Evolutionary conservation across 2,888 invertebrate genomes (phyloP), one percentile per base, ranked within the genome.

Genomic region (Eilema griseolum): DNA sequence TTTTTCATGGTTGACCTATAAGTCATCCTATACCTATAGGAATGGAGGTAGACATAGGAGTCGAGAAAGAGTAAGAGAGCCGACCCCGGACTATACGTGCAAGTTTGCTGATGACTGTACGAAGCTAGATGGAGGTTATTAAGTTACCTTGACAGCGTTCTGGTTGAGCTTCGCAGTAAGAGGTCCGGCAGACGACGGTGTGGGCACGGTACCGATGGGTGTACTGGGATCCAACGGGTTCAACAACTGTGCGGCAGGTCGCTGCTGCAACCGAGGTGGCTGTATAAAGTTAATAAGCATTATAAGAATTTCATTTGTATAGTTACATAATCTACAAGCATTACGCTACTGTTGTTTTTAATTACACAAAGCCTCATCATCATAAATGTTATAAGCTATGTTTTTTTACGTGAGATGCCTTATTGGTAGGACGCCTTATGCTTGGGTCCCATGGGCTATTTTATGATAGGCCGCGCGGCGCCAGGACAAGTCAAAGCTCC

Each of bases 141-240:
- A n/a, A 26, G 23, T 70, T 83, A 96, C 96, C 95, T 96, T 96
- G 75, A 95, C 95, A 3, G 96, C 96, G 83, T 96, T 96, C 78
- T 96, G 96, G 82, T 96, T 95, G 46, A 97, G 91, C 75, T 95
- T 95, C 61, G 95, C 94, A 3, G 96, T 95, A 67, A 96, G 88
- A 0, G 96, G 96, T 0, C 97, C 97, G 1, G 96, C 96, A 24
- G 95, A 89, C 46, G 96, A 92, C 0, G 96, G 96, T 69, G 93
- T 73, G 0, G 92, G 91, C 23, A 92, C 69, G 5, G 59, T 74
- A 20, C 85, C 86, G 23, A 86, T 69, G 1, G 92, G 88, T 20
- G 88, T 83, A 78, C 71, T 84, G 7, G 86, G 82, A 74, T 95
- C 93, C 61, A 95, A 81, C n/a, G 94, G 94, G 76, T 91, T 89